phyloP scores from a whole-genome alignment of 1,140 invertebrate genomes.

The Phortica variegata region DNA sequence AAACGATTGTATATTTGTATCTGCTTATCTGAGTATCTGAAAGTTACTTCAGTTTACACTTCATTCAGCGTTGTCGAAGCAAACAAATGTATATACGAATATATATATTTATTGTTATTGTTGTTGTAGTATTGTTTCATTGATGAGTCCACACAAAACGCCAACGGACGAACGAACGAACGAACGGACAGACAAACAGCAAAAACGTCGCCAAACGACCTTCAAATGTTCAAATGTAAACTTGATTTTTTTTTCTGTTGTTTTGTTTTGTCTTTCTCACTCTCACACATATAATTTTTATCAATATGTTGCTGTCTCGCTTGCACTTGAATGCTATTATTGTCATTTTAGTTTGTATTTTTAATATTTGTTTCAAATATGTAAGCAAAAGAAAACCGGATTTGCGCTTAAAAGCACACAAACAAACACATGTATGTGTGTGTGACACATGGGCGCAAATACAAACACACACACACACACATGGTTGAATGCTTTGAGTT shows the following conservation, averaged over 20 bases:
- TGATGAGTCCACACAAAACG: constrained; percentile 26
- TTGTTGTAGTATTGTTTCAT: constrained; percentile 21
- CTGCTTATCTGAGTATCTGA: neutral
- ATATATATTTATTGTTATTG: neutral
- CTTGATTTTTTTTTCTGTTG: constrained; percentile 17
- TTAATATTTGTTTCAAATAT: constrained; percentile 1
- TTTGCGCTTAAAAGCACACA: no score
- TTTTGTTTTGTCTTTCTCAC: no score
- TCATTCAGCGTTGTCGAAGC: neutral
- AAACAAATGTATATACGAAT: neutral
- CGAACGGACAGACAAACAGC: constrained; percentile 14
- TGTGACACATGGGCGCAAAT: no score
- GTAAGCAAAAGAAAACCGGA: constrained; percentile 13
- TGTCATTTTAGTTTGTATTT: constrained; percentile 24
- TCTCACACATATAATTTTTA: no score
- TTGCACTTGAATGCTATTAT: no score
- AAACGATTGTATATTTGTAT: neutral
- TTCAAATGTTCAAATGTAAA: constrained; percentile 31
- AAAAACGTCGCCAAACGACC: constrained; percentile 31
- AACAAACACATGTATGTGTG: neutral
- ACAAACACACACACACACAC: no score
- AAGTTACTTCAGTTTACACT: neutral
- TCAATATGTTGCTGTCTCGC: no score
- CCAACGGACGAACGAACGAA: constrained; percentile 11
- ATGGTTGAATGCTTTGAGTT: no score